Base-by-base conservation (phyloP, 2,113 vertebrate species). In the Austrofundulus limnaeus region DNA sequence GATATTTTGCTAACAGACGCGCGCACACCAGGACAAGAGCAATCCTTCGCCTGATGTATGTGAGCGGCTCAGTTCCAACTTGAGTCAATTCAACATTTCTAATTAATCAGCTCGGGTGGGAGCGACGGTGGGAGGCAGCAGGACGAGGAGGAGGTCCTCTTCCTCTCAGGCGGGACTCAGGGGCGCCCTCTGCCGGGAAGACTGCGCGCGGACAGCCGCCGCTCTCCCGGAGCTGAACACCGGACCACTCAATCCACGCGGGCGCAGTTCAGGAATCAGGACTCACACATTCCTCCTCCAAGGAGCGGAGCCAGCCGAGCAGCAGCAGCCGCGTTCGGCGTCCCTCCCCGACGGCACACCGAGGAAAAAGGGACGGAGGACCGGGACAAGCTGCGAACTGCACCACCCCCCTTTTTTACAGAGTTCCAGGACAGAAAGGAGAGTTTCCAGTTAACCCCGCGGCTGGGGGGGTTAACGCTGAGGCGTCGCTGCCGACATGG, bases 391-490 rank as follows among this genome's bases (percentile, higher is more conserved):
- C 50, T 34, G 54, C 67, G 60, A 9, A 1, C 9, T 34, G 31
- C 31, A 34, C 5, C 31, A 7, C 10, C 9, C 9, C 10, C 9
- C 9, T 9, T 10, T 10, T 10, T 8, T 10, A 10, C 85, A 7
- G 12, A 68, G 76, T 86, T 83, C 73, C 61, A 39, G 10, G 50
- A 23, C 70, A 71, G 69, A 78, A 46, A 77, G 66, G 72, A 88
- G 84, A 89, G 84, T 87, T 85, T 46, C 42, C 61, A 67, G 82
- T 83, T 78, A 88, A 88, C 88, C 86, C 89, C 85, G 85, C 79
- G 70, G 50, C 70, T 70, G 79, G 81, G 31, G n/a, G 85, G 89
- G 87, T 82, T 77, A 80, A 83, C 77, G 79, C 73, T 25, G 20
- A 75, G 62, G 72, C 80, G 58, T 70, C 69, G 70, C 76, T 31